Conservation (phyloP, 2,888 invertebrate genomes). For the Sphaerophoria rueppellii region DNA sequence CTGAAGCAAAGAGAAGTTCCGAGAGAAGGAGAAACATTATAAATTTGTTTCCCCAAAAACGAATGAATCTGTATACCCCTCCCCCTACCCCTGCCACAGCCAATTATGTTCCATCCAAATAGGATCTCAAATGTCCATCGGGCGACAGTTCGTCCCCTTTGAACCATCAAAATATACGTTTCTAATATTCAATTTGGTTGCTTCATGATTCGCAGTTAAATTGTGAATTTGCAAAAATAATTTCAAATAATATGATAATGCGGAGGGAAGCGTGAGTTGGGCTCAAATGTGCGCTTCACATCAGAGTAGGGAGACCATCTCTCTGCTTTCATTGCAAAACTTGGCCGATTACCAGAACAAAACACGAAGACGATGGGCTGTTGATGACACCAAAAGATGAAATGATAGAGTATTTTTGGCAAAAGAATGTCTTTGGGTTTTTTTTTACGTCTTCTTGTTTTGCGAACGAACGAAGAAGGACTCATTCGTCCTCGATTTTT, state of each 20-base stretch:
- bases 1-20: too few relatives aligned
- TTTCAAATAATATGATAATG: slow-evolving; percentile 63
- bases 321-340: slow-evolving; percentile 68
- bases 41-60: background rate
- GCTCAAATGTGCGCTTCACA: background rate
- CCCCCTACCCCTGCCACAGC: background rate
- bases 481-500: slow-evolving; percentile 31
- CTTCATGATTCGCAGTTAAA: slow-evolving; percentile 65
- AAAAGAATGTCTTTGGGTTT: slow-evolving; percentile 56
- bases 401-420: slow-evolving; percentile 72
- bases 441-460: slow-evolving; percentile 5
- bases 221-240: slow-evolving; percentile 67
- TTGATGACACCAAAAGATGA: slow-evolving; percentile 77
- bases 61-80: background rate
- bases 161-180: slow-evolving; percentile 42
- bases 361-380: slow-evolving; percentile 74
- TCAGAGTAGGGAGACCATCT: background rate
- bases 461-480: slow-evolving; percentile 3
- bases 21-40: background rate
- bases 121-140: slow-evolving; percentile 58
- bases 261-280: background rate
- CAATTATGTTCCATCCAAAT: slow-evolving; percentile 45
- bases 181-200: slow-evolving; percentile 58
- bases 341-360: slow-evolving; percentile 77
- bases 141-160: slow-evolving; percentile 54